Percentiles rank a stretch among this genome's conserved stretches.
Conservation (phyloP, 2,797 vertebrate genomes). For the Artibeus jamaicensis region DNA sequence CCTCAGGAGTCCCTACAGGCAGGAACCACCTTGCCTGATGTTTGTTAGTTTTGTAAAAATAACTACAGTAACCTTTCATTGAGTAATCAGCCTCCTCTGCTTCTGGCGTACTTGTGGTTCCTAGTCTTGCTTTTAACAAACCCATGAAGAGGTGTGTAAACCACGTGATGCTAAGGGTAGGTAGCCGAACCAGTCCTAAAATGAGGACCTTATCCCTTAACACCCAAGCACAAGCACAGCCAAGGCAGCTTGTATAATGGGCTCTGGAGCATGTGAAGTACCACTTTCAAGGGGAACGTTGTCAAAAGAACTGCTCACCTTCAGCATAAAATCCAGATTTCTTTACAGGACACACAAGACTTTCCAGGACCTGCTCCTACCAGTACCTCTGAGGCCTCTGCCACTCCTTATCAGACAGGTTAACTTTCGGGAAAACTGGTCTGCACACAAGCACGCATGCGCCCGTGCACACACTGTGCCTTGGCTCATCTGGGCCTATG, state of each 20-base stretch:
- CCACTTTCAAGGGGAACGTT: background rate
- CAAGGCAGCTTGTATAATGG: background rate
- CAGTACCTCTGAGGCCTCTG: background rate
- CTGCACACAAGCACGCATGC: fast-evolving
- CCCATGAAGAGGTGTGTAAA: background rate
- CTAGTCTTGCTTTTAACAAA: background rate
- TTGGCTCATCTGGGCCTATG: background rate
- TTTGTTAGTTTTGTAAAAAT: background rate
- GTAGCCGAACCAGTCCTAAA: background rate
- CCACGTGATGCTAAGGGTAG: background rate
- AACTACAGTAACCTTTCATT: background rate
- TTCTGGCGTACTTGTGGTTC: background rate
- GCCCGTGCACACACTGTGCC: too few relatives aligned
- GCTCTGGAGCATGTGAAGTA: background rate
- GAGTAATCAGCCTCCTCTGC: background rate
- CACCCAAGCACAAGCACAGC: background rate
- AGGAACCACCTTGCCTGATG: background rate
- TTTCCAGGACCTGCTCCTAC: background rate
- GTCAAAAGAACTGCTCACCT: background rate
- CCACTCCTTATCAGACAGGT: background rate
- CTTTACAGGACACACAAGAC: background rate
- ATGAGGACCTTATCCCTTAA: background rate
- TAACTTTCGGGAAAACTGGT: background rate
- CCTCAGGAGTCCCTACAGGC: background rate
- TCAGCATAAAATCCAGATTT: background rate